phyloP scores from a whole-genome alignment of 2,113 vertebrate species.

The Chaetodon auriga region DNA sequence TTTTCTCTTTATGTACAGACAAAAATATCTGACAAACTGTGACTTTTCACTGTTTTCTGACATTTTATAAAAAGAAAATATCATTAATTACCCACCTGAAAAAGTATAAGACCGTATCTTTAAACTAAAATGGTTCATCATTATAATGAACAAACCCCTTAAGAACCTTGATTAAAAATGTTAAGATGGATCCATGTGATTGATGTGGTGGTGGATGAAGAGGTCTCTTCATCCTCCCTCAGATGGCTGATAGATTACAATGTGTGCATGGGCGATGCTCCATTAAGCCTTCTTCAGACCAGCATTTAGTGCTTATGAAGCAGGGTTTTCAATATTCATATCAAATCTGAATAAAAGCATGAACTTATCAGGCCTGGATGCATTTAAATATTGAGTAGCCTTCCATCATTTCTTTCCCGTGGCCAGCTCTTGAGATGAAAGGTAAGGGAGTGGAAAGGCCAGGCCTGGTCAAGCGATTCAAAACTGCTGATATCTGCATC shows the following conservation, averaged over 20 bases:
- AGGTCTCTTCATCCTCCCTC: conserved; percentile 46
- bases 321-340: conserved; percentile 80
- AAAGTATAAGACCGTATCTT: background rate
- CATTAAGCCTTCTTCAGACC: conserved; percentile 60
- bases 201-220: conserved; percentile 41
- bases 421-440: conserved; percentile 84
- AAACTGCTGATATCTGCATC: conserved; percentile 83
- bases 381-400: conserved; percentile 82
- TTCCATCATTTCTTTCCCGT: conserved; percentile 76
- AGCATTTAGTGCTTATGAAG: conserved; percentile 58
- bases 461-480: conserved; percentile 77
- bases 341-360: conserved; percentile 71
- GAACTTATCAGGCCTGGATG: conserved; percentile 73
- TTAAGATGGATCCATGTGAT: conserved; percentile 21
- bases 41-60: background rate
- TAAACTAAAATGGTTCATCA: background rate
- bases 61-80: background rate
- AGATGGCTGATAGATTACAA: conserved; percentile 55
- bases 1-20: background rate
- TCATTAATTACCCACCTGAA: background rate
- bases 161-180: conserved; percentile 1
- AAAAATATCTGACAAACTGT: no score
- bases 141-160: background rate
- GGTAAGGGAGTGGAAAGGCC: conserved; percentile 74
- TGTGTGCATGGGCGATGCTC: conserved; percentile 21